Evolutionary conservation across 2,888 invertebrate genomes (phyloP), one percentile per base, ranked within the genome.

Genomic region (Leptopilina drosophilae): DNA sequence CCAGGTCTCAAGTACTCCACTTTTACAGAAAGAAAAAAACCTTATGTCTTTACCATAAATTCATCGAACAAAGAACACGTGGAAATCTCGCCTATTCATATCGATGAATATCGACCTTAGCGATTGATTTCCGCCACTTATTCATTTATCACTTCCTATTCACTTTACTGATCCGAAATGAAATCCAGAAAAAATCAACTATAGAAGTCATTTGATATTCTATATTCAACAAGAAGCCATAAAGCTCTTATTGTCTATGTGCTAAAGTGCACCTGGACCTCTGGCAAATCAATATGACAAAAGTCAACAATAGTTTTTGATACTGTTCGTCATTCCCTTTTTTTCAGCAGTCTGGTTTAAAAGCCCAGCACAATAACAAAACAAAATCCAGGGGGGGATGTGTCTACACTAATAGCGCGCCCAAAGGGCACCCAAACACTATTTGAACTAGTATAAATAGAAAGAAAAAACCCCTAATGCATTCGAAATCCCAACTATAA

Each of bases 181-280:
- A 53, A 69, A 69, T 53, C 20, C 53, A 53, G 14, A 20, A 9
- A 33, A 42, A 69, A 26, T 69, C 53, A 73, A n/a, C 33, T n/a
- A 56, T 53, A 73, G 53, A 69, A 56, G 26, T 12, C 56, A 9
- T 56, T 56, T 73, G 33, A 73, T 40, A 73, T 73, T 40, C 53
- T 20, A 20, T 20, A 62, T 62, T 62, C 62, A 62, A 62, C 62
- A 20, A 20, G 15, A n/a, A 62, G 15, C 20, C 15, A 62, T 15
- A 20, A 62, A 62, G 62, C 62, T 62, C 62, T 56, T 20, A 20
- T 20, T 73, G 69, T 53, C 26, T 73, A 56, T 20, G 20, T 26
- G 12, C 49, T 49, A 15, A 33, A 56, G 9, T 9, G n/a, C 73
- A 73, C 73, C 73, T 73, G 73, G 73, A 73, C 9, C 73, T 56